Evolutionary conservation across 2,797 vertebrate species (phyloP), one percentile per base, ranked within the genome.

Genomic region (Dermochelys coriacea): DNA sequence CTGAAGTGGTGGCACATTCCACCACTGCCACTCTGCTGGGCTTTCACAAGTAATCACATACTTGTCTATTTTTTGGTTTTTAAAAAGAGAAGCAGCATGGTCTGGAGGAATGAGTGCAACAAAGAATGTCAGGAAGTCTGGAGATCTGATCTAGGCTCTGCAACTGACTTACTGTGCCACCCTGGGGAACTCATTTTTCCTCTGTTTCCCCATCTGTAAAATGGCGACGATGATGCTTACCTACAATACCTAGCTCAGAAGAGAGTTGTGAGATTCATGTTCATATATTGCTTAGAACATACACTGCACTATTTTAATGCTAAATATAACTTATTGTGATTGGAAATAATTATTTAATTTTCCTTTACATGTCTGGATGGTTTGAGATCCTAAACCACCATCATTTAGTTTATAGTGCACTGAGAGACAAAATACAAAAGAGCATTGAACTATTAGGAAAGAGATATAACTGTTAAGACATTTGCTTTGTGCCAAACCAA

Each of bases 381-480:
- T 87, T 94, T 90, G 45, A 45, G 5, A 74, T 85, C 68, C 64
- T 86, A 88, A 92, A 59, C 4, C 18, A 41, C n/a, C 47, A 92
- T 74, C 25, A 45, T 2, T 49, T n/a, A 74, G 64, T 41, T 55
- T n/a, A 80, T 91, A 94, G 77, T 19, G 87, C 14, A 88, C 86
- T 86, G 88, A 88, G 34, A 95, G 84, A 61, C 47, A 92, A 96
- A 96, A 95, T 64, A 98, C 91, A 97, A 95, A 91, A 77, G 21
- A 95, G 84, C 85, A 96, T 41, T 90, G 86, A 97, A 93, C 86
- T 92, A 85, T 90, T 90, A 9, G 10, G 23, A 94, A 98, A 97
- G 71, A 88, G 96, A 27, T 29, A 87, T 54, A 90, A 85, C 86
- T 87, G 54, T 82, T 96, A 91, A 97, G 91, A 52, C 79, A 23